Base-by-base conservation (phyloP, 35 echinoderm and acorn worm species). In the Lytechinus variegatus region DNA sequence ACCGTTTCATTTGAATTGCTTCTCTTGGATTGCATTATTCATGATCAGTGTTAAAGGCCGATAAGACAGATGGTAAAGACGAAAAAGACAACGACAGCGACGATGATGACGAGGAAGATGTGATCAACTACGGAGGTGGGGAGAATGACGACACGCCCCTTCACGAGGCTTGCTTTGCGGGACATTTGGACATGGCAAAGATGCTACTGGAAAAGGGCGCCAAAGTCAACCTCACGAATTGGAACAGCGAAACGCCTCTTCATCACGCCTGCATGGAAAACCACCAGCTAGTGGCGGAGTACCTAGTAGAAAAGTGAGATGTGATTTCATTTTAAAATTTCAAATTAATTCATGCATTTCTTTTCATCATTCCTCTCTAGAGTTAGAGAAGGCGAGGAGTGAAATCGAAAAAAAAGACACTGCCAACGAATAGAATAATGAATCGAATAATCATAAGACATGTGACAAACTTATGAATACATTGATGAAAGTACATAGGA, bases 211-310 rank as follows among this genome's bases (percentile, higher is more conserved):
- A 92, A 0, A 57, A 95, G 14, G 95, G 96, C 27, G 98, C 98
- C 55, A 95, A 94, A 10, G 92, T 99, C 9, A 88, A 99, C 86
- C 88, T 95, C 24, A 86, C 95, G 3, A 97, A 99, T 87, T 53
- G 72, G 51, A 95, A 97, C 27, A 95, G 94, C 28, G 92, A 95
- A n/a, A 97, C 98, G 0, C 95, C 98, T 4, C 95, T 99, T 4
- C 98, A 99, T 27, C 89, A 94, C 13, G 97, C 98, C 1, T 99
- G 98, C 93, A 92, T 27, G 14, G 95, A 95, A 27, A 99, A 97
- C 94, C 95, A 97, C 55, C 92, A 96, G 27, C 87, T 96, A 52
- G 97, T 99, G 12, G 97, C 97, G 1, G 98, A 99, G 71, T 99
- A 87, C 54, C 93, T 99, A 9, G 61, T 97, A 1, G 58, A 96